Evolutionary conservation across 2,888 invertebrate genomes (phyloP), one percentile per base, ranked within the genome.

Genomic region (Lasioglossum lativentre): DNA sequence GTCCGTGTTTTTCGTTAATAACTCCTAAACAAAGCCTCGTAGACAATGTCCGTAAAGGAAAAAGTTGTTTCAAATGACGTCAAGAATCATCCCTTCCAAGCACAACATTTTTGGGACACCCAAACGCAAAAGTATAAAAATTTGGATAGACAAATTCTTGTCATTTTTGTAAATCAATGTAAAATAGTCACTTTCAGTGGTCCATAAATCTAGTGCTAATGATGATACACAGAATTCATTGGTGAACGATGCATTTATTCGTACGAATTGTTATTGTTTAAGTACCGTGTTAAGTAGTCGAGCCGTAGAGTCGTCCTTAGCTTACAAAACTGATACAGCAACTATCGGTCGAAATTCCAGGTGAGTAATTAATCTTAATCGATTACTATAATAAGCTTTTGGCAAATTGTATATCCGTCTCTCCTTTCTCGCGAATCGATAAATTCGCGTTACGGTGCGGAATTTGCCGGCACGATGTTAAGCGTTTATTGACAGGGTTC

Each of bases 351-450:
- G 68, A 68, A 38, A 23, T 38, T 40, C 68, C 8, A 59, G 66
- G 30, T 10, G 34, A 34, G 8, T 16, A 34, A 16, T 63, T 63
- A 14, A 66, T 66, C 66, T 1, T n/a, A 34, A 34, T 23, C n/a
- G 10, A 68, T 68, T 34, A 66, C 66, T 52, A 38, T 80, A 82
- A 70, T n/a, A 63, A 42, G 70, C 40, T 42, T 71, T 42, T 42
- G 70, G 70, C 70, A 71, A 72, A 71, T 6, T 27, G 19, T 42
- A 40, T 42, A n/a, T 14, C 27, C 30, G 45, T 19, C 45, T 14
- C 23, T 19, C n/a, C 1, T 45, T 72, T 19, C 6, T 42, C 40
- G 70, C 70, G 12, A 42, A 27, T 42, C n/a, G 42, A 71, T 71
- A 16, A 71, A 71, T 47, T 30, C 72, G 45, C 16, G 72, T 72